Conservation (phyloP, 2,888 invertebrate species). For the Ectropis crepuscularia region DNA sequence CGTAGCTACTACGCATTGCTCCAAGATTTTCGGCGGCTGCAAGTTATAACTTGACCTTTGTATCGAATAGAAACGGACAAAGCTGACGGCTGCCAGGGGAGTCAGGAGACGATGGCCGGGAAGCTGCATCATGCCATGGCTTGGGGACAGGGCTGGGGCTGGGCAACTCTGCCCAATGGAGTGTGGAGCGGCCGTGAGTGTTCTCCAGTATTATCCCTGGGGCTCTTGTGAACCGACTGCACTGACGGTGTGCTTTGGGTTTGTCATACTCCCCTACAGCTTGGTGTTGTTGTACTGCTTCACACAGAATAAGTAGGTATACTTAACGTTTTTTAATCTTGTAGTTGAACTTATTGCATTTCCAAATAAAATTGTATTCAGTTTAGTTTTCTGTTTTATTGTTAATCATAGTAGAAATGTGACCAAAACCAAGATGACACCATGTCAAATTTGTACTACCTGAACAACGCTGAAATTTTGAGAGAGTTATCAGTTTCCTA, state of each 20-base stretch:
- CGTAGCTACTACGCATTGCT: slow-evolving; percentile 8
- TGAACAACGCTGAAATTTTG: too few relatives aligned
- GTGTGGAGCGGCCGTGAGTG: slow-evolving; percentile 83
- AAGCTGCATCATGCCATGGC: slow-evolving; percentile 77
- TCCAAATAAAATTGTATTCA: too few relatives aligned
- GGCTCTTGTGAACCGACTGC: slow-evolving; percentile 24
- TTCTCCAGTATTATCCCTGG: slow-evolving; percentile 3
- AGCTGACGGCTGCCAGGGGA: slow-evolving; percentile 59
- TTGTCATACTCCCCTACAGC: slow-evolving; percentile 12
- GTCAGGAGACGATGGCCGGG: slow-evolving; percentile 61
- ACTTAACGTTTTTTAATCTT: background rate
- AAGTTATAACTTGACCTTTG: slow-evolving; percentile 30
- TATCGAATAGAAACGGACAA: slow-evolving; percentile 35
- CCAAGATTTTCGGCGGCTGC: slow-evolving; percentile 23
- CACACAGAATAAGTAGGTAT: slow-evolving; percentile 14
- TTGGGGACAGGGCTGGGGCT: slow-evolving; percentile 89
- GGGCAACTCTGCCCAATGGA: slow-evolving; percentile 85
- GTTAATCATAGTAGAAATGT: too few relatives aligned
- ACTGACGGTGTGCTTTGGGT: slow-evolving; percentile 25
- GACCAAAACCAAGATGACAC: too few relatives aligned
- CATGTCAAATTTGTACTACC: too few relatives aligned
- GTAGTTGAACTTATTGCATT: background rate
- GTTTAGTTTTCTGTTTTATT: too few relatives aligned
- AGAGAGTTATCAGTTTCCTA: too few relatives aligned
- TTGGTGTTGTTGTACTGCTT: slow-evolving; percentile 13